phyloP scores from a whole-genome alignment of 2,888 invertebrate genomes.

The Agrochola lychnidis region DNA sequence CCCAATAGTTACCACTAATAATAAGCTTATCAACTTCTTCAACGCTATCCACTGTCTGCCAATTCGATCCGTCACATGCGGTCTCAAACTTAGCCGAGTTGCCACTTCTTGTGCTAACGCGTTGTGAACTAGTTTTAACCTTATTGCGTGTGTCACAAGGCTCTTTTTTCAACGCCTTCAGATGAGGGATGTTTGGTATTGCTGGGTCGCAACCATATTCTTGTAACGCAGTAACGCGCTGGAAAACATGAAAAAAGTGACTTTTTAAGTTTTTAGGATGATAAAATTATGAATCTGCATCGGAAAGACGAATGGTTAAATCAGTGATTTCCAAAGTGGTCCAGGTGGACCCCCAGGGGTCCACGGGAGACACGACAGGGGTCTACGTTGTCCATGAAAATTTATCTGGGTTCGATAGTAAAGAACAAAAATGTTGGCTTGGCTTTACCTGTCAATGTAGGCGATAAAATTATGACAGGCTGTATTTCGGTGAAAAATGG shows the following conservation, averaged over 20 bases:
- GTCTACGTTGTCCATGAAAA: too few species aligned
- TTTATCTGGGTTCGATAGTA: too few species aligned
- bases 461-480: too few species aligned
- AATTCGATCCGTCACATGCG: constrained; percentile 66
- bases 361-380: too few species aligned
- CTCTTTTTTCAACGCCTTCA: constrained; percentile 68
- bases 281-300: not conserved
- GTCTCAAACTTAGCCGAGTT: constrained; percentile 43
- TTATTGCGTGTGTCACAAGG: constrained; percentile 62
- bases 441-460: too few species aligned
- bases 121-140: constrained; percentile 73
- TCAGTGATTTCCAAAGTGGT: too few species aligned
- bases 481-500: too few species aligned
- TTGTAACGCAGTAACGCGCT: constrained; percentile 69
- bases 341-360: too few species aligned
- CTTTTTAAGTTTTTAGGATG: not conserved
- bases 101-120: constrained; percentile 37
- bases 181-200: constrained; percentile 62
- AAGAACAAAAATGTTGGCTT: too few species aligned
- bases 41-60: constrained; percentile 76
- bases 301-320: not conserved
- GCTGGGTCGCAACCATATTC: constrained; percentile 70
- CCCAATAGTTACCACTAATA: constrained; percentile 29
- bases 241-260: constrained; percentile 48
- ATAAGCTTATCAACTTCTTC: constrained; percentile 72